Percentiles rank a stretch among this genome's conserved stretches.
These are phyloP conservation scores for Propithecus coquereli DNA, from an alignment of 2,113 vertebrate genomes.

Conservation along the genomic window DNA sequence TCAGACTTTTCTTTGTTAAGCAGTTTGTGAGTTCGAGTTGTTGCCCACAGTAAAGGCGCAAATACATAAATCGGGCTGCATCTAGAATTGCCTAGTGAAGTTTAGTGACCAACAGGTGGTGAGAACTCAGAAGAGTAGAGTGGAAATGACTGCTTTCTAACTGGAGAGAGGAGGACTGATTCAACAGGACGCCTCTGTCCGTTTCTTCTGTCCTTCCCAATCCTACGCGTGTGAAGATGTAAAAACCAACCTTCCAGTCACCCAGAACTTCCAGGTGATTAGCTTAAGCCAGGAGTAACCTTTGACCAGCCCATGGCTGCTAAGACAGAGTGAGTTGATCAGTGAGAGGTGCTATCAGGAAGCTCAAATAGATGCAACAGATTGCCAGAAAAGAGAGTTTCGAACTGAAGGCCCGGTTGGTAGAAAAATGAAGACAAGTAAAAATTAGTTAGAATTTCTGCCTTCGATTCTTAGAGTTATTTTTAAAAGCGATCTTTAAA, in stretches of 20 bases:
- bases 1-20: background rate
- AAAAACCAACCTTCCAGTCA: background rate
- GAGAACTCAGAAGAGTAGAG: background rate
- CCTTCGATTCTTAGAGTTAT: background rate
- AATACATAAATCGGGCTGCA: background rate
- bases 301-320: background rate
- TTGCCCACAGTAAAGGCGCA: background rate
- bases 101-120: background rate
- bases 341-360: background rate
- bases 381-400: background rate
- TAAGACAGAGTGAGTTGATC: background rate
- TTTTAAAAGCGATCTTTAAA: background rate
- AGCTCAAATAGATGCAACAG: background rate
- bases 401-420: background rate
- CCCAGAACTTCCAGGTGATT: background rate
- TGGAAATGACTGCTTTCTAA: background rate
- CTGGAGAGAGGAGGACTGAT: background rate
- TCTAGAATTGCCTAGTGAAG: background rate
- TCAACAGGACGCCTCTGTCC: no score
- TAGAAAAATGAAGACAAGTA: background rate
- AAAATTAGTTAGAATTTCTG: background rate
- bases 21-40: background rate
- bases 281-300: background rate
- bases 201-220: background rate
- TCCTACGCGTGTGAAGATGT: rapidly evolving